Base-by-base conservation (phyloP, 2,113 vertebrate species). In the Anarhynchus alexandrinus region DNA sequence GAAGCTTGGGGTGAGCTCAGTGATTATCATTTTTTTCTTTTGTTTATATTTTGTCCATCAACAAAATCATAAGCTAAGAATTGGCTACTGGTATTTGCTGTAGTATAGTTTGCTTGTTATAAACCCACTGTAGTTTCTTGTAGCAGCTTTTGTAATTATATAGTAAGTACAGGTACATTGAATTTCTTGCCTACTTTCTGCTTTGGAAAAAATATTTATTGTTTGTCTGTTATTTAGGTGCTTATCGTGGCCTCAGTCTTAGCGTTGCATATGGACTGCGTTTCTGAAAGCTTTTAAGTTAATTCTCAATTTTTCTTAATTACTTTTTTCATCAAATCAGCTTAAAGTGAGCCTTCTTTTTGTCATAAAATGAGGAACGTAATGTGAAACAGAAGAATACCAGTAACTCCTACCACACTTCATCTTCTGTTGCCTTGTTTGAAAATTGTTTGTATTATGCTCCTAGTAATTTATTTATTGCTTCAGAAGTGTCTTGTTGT, bases 391-490 rank as follows among this genome's bases (percentile, higher is more conserved):
- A 40, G 49, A 79, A 72, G 82, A 58, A 45, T 36, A 58, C 6
- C 5, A 32, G 16, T 62, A 54, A 42, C 34, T 73, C 13, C 20
- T 82, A 38, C 21, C 0, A 1, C n/a, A 11, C 18, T 25, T 12
- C 3, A 1, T 49, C 27, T 42, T 82, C 45, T 71, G 22, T 70
- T 91, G 18, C 19, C 15, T 58, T 81, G 23, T 38, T 78, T 87
- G 59, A 78, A 81, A 86, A 73, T 29, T 42, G 17, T 64, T 88
- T 82, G 6, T 57, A 2, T 85, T 74, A 62, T 54, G 19, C 15
- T 76, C 38, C 14, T n/a, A 55, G 27, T 49, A 34, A 66, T 89
- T 74, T 84, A 45, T 51, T 81, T 86, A 62, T 71, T 90, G 38
- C 32, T 79, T 94, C 51, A 32, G 17, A n/a, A 47, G 17, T 70